These are phyloP conservation scores for Lamellibrachia luymesi DNA, from an alignment of 1,140 invertebrate genomes.

Conservation along the genomic window DNA sequence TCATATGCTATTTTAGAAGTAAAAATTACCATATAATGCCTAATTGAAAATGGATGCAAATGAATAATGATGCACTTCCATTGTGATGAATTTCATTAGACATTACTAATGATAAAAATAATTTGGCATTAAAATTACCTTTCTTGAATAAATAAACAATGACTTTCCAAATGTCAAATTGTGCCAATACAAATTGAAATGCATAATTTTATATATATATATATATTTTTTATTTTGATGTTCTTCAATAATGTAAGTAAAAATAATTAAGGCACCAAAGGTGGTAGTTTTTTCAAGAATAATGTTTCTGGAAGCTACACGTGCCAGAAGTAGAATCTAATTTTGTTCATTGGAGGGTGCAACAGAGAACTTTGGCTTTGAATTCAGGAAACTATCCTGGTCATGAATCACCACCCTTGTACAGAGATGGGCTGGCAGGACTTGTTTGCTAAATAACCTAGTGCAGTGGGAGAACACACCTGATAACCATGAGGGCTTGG, in stretches of 20 bases:
- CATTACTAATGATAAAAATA: background rate
- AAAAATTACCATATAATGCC: background rate
- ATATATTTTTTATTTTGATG: background rate
- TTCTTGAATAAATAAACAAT: background rate
- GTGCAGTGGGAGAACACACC: background rate
- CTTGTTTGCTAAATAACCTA: background rate
- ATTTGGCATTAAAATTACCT: background rate
- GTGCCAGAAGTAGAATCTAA: background rate
- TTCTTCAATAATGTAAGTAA: background rate
- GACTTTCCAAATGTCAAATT: background rate
- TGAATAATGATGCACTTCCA: background rate
- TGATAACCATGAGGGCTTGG: constrained; percentile 34
- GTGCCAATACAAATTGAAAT: background rate
- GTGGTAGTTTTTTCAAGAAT: background rate
- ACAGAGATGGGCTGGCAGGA: too few species aligned
- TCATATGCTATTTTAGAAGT: background rate
- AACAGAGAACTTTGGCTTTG: background rate
- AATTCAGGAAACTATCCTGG: background rate
- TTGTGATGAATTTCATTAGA: constrained; percentile 10
- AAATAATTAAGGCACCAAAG: background rate
- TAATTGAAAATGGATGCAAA: constrained; percentile 3
- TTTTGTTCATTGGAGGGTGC: too few species aligned
- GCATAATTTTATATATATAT: background rate
- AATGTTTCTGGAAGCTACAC: too few species aligned
- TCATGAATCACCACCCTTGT: background rate